phyloP scores from a whole-genome alignment of 2,888 invertebrate genomes.

The Pammene aurita region DNA sequence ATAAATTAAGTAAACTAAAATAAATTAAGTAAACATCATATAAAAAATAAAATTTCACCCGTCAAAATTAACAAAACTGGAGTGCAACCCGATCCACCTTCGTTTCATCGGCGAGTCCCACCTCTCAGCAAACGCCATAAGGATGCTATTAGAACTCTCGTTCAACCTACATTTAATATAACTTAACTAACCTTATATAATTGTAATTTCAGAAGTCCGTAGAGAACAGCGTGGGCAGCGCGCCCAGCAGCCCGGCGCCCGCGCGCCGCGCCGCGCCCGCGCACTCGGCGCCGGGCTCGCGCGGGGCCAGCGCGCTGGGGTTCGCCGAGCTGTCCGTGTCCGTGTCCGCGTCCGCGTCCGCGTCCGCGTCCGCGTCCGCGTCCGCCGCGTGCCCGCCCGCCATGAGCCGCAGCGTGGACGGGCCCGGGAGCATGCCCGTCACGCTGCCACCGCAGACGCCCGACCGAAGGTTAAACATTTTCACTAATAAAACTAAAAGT shows the following conservation, averaged over 20 bases:
- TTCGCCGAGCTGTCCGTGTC: conserved; percentile 63
- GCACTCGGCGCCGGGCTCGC: conserved; percentile 74
- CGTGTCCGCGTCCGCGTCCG: conserved; percentile 30
- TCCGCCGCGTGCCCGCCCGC: conserved; percentile 29
- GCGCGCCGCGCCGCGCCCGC: conserved; percentile 61
- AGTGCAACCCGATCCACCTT: no score
- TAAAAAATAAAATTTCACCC: no score
- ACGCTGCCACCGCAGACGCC: conserved; percentile 71
- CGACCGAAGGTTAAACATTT: conserved; percentile 82
- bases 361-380: conserved; percentile 51
- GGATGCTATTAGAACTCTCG: no score
- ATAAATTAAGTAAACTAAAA: no score
- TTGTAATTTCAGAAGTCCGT: conserved; percentile 60
- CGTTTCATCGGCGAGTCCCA: no score
- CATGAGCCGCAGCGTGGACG: conserved; percentile 80
- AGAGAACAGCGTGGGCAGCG: conserved; percentile 85
- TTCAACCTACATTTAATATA: no score
- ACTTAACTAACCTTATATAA: no score
- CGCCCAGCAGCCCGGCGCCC: conserved; percentile 80
- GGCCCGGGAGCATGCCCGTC: conserved; percentile 73
- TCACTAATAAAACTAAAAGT: no score
- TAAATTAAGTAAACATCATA: no score
- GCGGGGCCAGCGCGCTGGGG: conserved; percentile 77
- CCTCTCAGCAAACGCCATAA: no score
- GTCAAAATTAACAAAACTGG: no score